A percentile compares a stretch with the other conserved stretches of the same genome.
phyloP scores from a whole-genome alignment of 2,113 vertebrate genomes.

The Carollia perspicillata region DNA sequence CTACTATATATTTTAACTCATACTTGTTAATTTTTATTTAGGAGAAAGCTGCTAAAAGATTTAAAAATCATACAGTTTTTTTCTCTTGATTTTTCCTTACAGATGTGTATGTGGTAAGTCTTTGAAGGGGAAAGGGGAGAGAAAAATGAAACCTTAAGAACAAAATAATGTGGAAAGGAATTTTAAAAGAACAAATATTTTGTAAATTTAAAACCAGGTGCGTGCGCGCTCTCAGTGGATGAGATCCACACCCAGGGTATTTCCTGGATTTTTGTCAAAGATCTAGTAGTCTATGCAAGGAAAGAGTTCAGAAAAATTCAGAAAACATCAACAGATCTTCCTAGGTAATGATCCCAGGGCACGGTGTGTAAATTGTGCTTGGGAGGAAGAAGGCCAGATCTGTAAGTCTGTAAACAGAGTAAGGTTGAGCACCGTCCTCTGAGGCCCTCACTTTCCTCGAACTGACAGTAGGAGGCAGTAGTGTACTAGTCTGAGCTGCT shows the following conservation, averaged over 20 bases:
- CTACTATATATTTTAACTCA: neutral
- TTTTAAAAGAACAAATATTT: constrained; percentile 26
- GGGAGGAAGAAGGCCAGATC: neutral
- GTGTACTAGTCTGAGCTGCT: neutral
- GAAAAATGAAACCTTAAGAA: neutral
- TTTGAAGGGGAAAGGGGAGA: neutral
- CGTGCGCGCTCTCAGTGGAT: neutral
- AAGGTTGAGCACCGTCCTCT: neutral
- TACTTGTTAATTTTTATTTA: constrained; percentile 24
- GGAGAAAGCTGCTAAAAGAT: neutral
- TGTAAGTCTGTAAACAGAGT: neutral
- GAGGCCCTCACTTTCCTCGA: neutral
- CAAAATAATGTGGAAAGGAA: neutral
- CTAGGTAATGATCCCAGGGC: neutral
- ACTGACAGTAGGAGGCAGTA: constrained; percentile 48
- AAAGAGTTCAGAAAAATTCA: neutral
- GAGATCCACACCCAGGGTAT: neutral
- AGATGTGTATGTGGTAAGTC: neutral
- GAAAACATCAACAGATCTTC: neutral
- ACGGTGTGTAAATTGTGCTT: neutral
- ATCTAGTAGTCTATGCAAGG: neutral
- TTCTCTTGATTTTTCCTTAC: neutral
- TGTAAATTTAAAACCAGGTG: neutral
- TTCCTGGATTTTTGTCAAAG: neutral
- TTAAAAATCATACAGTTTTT: neutral